Percentiles rank a stretch among this genome's conserved stretches.
Evolutionary conservation across 2,888 invertebrate genomes (phyloP).

Genomic region (Bimastos eiseni): DNA sequence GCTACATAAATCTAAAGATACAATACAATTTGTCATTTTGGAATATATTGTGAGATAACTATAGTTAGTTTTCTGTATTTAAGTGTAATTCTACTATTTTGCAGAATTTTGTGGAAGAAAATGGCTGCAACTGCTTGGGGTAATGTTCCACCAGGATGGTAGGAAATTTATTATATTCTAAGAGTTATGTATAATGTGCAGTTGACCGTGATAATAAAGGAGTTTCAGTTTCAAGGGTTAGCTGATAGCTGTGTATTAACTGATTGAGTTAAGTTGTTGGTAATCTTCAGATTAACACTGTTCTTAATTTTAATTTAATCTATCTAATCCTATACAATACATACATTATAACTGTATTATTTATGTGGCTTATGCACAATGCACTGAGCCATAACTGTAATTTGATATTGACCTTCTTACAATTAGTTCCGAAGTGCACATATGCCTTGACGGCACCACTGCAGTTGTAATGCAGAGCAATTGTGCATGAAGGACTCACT

Average conservation of each 20-base stretch:
- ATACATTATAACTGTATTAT: too few relatives aligned
- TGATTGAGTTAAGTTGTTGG: background rate
- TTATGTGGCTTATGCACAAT: too few relatives aligned
- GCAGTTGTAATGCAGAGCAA: too few relatives aligned
- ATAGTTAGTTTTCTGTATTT: background rate
- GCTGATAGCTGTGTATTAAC: background rate
- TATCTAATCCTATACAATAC: too few relatives aligned
- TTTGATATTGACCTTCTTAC: too few relatives aligned
- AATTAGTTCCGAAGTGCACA: too few relatives aligned
- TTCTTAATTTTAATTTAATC: too few relatives aligned
- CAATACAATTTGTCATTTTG: background rate
- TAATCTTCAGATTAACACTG: too few relatives aligned
- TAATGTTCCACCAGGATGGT: slow-evolving; percentile 30
- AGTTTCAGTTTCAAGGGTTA: background rate
- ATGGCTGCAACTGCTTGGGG: slow-evolving; percentile 28
- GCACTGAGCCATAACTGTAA: too few relatives aligned
- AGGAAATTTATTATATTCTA: background rate
- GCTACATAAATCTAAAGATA: background rate
- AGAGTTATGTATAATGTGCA: background rate
- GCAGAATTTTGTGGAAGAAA: background rate
- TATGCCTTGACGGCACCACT: too few relatives aligned
- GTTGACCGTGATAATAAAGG: background rate
- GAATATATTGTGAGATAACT: background rate
- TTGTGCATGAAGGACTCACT: too few relatives aligned
- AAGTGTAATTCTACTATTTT: background rate